Percentiles rank a stretch among this genome's conserved stretches.
phyloP scores from a whole-genome alignment of 1,140 invertebrate genomes.

The Trissolcus basalis region DNA sequence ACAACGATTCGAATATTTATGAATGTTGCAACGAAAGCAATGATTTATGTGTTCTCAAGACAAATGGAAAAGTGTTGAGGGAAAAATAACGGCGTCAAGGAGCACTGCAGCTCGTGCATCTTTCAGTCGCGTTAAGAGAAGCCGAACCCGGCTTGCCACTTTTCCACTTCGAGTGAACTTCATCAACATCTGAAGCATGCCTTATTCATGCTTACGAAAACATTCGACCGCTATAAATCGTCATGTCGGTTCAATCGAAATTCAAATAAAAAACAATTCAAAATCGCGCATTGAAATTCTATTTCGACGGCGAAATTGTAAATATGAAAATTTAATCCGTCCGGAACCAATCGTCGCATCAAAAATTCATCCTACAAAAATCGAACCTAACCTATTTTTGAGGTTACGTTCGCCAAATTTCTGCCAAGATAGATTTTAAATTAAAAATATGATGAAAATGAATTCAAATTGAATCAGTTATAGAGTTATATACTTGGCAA shows the following conservation, averaged over 20 bases:
- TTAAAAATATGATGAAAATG: no score
- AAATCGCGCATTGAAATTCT: no score
- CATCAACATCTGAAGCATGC: conserved; percentile 23
- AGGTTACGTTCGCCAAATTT: no score
- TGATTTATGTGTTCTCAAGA: conserved; percentile 43
- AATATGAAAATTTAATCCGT: no score
- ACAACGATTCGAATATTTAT: conserved; percentile 47
- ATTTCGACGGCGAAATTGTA: no score
- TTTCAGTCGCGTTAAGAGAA: conserved; percentile 32
- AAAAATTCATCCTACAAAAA: no score
- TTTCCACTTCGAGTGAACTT: conserved; percentile 5
- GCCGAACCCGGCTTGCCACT: conserved; percentile 10
- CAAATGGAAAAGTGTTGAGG: conserved; percentile 34
- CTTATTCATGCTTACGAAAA: conserved; percentile 23
- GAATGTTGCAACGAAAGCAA: conserved; percentile 34
- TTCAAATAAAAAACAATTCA: neutral
- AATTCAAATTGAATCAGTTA: no score
- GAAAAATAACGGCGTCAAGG: conserved; percentile 18
- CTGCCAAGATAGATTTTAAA: no score
- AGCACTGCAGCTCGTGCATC: conserved; percentile 40
- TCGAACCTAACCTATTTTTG: no score
- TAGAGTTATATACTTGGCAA: no score
- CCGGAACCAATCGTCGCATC: no score
- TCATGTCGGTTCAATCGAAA: neutral
- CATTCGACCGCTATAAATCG: neutral